phyloP scores from a whole-genome alignment of 2,888 invertebrate species.

The Sympetrum striolatum region DNA sequence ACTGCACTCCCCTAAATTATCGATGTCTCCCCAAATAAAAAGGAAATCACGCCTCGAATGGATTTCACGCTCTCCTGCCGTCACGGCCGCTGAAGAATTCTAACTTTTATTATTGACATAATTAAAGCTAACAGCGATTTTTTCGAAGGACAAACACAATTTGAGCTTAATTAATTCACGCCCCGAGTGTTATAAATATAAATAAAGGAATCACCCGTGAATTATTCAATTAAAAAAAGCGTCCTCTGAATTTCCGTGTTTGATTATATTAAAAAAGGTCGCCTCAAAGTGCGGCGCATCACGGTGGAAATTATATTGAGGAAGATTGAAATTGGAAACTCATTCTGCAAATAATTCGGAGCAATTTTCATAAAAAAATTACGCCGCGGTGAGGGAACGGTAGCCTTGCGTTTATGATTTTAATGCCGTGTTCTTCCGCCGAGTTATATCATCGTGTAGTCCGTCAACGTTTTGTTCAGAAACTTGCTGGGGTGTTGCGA shows the following conservation, averaged over 20 bases:
- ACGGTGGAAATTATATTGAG: neutral
- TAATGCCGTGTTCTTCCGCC: no score
- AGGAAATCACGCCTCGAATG: slow-evolving; percentile 5
- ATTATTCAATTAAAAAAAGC: neutral
- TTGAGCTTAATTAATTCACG: neutral
- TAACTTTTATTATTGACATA: neutral
- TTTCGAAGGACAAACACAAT: neutral
- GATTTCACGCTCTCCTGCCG: neutral
- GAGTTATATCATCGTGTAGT: no score
- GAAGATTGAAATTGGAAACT: neutral
- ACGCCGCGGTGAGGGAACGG: neutral
- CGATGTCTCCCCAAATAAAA: neutral
- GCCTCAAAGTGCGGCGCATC: neutral
- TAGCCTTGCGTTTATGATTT: no score
- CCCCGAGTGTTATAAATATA: neutral
- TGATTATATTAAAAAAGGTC: neutral
- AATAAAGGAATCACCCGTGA: neutral
- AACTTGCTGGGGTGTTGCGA: no score
- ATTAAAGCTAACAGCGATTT: neutral
- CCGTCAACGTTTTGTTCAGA: no score
- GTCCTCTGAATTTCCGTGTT: neutral
- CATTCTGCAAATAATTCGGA: neutral
- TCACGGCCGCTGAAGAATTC: neutral
- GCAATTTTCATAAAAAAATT: neutral
- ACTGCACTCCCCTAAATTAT: slow-evolving; percentile 16